Evolutionary conservation across 1,140 invertebrate genomes (phyloP), one percentile per base, ranked within the genome.

Genomic region (Phortica variegata): DNA sequence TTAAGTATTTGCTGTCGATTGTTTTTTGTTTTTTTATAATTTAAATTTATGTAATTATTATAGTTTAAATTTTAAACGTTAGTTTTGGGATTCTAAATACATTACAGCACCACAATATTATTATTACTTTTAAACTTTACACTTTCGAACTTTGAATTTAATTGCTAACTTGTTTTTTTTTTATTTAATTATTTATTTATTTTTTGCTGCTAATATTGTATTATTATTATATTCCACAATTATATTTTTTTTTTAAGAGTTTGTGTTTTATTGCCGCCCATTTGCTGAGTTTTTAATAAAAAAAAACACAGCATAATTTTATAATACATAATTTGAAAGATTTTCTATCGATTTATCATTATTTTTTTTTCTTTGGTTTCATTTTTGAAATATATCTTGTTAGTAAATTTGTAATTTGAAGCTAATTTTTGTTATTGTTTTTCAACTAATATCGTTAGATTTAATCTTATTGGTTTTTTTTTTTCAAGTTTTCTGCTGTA

Each of bases 341-440:
- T n/a, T n/a, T 43, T 49, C 38, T 32, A 23, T 31, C 43, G 32
- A 23, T 47, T 36, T 36, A 10, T 32, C 9, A 43, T 29, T 16
- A 23, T 38, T 2, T 45, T 36, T 41, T 50, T 51, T 48, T 10
- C 4, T 39, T 51, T 43, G 20, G 49, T 49, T 51, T 29, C 53
- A 47, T 26, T 51, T 47, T 41, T 41, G 40, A 33, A 43, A 44
- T 26, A 6, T 26, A 6, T 26, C 10, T 50, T 43, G 33, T 41
- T 66, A 68, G 63, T 63, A 66, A 66, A 63, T 66, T 60, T 66
- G 68, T 56, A 62, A 53, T 68, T 60, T 55, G 63, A 68, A 68
- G 63, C 63, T 68, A 55, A 10, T 6, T 26, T 43, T 60, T n/a
- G n/a, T n/a, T n/a, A n/a, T n/a, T n/a, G n/a, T n/a, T n/a, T n/a